A percentile compares a stretch with the other conserved stretches of the same genome.
phyloP scores from a whole-genome alignment of 2,797 vertebrate genomes.

The Melopsittacus undulatus region DNA sequence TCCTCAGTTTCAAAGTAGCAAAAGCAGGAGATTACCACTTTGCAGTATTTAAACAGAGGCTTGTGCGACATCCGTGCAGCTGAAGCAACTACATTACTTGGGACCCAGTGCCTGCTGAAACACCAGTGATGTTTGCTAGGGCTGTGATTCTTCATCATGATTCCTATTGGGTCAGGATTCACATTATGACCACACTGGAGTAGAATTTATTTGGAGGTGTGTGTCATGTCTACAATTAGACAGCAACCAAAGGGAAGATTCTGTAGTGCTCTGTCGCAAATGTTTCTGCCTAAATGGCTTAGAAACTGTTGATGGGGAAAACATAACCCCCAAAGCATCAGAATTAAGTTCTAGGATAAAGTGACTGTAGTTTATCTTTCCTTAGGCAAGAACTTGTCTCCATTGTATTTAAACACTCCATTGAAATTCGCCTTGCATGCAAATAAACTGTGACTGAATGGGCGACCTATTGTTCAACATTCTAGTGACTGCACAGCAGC shows the following conservation, averaged over 20 bases:
- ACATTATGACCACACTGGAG: accelerated
- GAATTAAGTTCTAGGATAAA: background rate
- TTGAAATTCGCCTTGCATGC: background rate
- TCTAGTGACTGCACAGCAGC: background rate
- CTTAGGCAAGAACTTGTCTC: background rate
- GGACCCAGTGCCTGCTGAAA: background rate
- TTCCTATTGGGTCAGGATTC: background rate
- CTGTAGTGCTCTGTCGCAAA: background rate
- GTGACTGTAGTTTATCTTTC: background rate
- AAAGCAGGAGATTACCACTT: slow-evolving; percentile 64
- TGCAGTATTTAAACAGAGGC: slow-evolving; percentile 40
- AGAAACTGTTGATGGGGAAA: background rate
- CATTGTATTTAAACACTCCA: background rate
- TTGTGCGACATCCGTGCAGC: slow-evolving; percentile 19
- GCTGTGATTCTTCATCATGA: background rate
- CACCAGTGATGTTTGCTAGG: background rate
- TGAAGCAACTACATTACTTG: background rate
- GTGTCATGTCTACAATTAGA: background rate
- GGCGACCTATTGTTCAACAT: background rate
- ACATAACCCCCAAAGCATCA: background rate
- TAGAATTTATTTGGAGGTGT: background rate
- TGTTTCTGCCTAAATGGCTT: background rate
- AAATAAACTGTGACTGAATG: background rate
- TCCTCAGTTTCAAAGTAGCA: slow-evolving; percentile 62
- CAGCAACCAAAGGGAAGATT: background rate